A percentile compares a stretch with the other conserved stretches of the same genome.
phyloP scores from a whole-genome alignment of 2,888 invertebrate genomes.

The Cylloceria caligata region DNA sequence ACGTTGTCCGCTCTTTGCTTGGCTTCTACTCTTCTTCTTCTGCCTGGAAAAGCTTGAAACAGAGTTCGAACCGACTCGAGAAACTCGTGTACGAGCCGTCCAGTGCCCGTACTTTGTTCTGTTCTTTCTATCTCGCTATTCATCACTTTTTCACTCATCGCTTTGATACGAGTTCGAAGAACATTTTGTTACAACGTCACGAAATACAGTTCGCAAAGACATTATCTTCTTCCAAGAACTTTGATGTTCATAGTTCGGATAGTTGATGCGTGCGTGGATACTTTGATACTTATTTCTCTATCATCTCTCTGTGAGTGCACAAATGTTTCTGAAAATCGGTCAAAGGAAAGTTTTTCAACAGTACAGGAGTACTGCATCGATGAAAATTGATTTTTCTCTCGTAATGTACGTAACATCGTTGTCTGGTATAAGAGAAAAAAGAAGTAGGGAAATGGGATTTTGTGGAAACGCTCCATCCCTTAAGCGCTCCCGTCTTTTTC shows the following conservation, averaged over 20 bases:
- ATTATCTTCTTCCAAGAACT: slow-evolving; percentile 5
- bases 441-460: no score
- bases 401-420: background rate
- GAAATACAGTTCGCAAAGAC: background rate
- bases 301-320: background rate
- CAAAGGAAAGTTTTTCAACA: background rate
- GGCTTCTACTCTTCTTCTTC: slow-evolving; percentile 24
- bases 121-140: slow-evolving; percentile 8
- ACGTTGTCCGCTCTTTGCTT: slow-evolving; percentile 11
- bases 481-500: background rate
- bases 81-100: slow-evolving; percentile 7
- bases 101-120: slow-evolving; percentile 9
- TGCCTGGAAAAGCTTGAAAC: slow-evolving; percentile 16
- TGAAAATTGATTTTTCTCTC: background rate
- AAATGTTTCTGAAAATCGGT: background rate
- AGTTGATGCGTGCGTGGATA: background rate
- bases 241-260: slow-evolving; percentile 6
- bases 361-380: background rate
- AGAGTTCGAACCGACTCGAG: slow-evolving; percentile 18
- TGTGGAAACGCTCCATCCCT: background rate
- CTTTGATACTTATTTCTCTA: slow-evolving; percentile 12
- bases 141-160: slow-evolving; percentile 36
- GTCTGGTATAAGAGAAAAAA: background rate
- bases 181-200: slow-evolving; percentile 16
- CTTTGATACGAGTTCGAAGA: slow-evolving; percentile 25